Evolutionary conservation across 2,113 vertebrate genomes (phyloP).

Genomic region (Spea multiplicata): DNA sequence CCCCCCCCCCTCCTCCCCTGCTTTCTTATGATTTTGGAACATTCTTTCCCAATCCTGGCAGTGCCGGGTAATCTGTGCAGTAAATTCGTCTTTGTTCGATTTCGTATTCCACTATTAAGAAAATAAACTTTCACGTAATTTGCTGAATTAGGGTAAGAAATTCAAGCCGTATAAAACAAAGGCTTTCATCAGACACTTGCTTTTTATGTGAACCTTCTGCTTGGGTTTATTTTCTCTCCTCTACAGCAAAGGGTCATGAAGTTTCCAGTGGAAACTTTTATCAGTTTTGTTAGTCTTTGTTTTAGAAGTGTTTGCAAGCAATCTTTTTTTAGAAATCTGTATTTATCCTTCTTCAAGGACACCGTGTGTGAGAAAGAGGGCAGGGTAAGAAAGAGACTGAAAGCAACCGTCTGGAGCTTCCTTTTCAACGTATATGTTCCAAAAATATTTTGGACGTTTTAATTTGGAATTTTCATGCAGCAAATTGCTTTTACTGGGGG

Average conservation of each 20-base stretch:
- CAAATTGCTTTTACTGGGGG: neutral
- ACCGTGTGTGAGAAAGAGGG: slow-evolving; percentile 32
- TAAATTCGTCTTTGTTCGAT: neutral
- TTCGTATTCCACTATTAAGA: slow-evolving; percentile 10
- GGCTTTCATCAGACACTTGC: slow-evolving; percentile 31
- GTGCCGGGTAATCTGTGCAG: slow-evolving; percentile 12
- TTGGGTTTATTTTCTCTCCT: neutral
- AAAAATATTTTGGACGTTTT: slow-evolving; percentile 7
- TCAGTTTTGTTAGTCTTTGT: slow-evolving; percentile 41
- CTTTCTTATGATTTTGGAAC: neutral
- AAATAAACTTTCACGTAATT: slow-evolving; percentile 40
- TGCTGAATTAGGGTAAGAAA: slow-evolving; percentile 37
- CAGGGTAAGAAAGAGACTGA: slow-evolving; percentile 22
- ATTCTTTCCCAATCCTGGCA: slow-evolving; percentile 4
- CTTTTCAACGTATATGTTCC: slow-evolving; percentile 6
- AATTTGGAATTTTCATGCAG: neutral
- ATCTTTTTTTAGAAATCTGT: slow-evolving; percentile 44
- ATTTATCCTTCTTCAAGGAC: slow-evolving; percentile 47
- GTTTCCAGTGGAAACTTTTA: slow-evolving; percentile 45
- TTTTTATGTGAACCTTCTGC: slow-evolving; percentile 23
- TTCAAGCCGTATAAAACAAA: slow-evolving; percentile 37
- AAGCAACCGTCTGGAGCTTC: slow-evolving; percentile 28
- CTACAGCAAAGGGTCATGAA: slow-evolving; percentile 22
- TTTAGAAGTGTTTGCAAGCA: slow-evolving; percentile 39
- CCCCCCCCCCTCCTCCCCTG: slow-evolving; percentile 2